Percentiles rank a stretch among this genome's conserved stretches.
These are phyloP conservation scores for Lepidocyrtinus sp. DNA, from an alignment of 2,888 invertebrate species.

Conservation along the genomic window DNA sequence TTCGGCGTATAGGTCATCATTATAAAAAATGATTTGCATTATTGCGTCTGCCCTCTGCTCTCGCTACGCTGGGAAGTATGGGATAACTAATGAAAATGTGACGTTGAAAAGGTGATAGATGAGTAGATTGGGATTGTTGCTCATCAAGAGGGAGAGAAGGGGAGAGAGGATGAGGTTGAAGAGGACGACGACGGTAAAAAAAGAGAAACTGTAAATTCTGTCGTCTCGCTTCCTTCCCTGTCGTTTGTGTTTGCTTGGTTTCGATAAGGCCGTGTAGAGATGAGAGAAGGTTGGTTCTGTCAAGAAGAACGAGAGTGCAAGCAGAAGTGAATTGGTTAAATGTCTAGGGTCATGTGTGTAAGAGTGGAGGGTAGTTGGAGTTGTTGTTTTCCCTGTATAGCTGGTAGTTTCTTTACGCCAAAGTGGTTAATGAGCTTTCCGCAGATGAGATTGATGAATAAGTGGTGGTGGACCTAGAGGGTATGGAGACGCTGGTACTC, in stretches of 20 bases:
- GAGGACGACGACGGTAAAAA: constrained; percentile 1
- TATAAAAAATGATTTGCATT: background rate
- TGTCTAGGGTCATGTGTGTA: too few relatives aligned
- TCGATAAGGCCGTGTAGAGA: too few relatives aligned
- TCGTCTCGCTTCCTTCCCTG: constrained; percentile 10
- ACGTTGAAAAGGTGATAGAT: background rate
- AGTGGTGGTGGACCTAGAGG: constrained; percentile 52
- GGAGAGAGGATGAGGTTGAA: background rate
- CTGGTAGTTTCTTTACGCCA: constrained; percentile 25
- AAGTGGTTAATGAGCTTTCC: constrained; percentile 45
- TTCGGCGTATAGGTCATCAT: background rate
- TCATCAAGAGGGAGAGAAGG: background rate
- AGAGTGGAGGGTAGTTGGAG: too few relatives aligned
- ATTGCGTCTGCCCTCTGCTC: constrained; percentile 8
- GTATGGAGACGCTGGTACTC: constrained; percentile 29
- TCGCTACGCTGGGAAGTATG: too few relatives aligned
- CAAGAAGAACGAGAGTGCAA: too few relatives aligned
- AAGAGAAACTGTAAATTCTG: constrained; percentile 16
- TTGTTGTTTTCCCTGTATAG: too few relatives aligned
- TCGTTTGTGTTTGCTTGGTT: too few relatives aligned
- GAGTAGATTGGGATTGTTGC: background rate
- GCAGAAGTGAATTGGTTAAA: too few relatives aligned
- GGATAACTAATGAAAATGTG: too few relatives aligned
- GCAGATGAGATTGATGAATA: constrained; percentile 19
- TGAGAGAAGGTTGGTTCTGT: too few relatives aligned